A percentile compares a stretch with the other conserved stretches of the same genome.
phyloP scores from a whole-genome alignment of 2,797 vertebrate genomes.

The Poecilia picta region DNA sequence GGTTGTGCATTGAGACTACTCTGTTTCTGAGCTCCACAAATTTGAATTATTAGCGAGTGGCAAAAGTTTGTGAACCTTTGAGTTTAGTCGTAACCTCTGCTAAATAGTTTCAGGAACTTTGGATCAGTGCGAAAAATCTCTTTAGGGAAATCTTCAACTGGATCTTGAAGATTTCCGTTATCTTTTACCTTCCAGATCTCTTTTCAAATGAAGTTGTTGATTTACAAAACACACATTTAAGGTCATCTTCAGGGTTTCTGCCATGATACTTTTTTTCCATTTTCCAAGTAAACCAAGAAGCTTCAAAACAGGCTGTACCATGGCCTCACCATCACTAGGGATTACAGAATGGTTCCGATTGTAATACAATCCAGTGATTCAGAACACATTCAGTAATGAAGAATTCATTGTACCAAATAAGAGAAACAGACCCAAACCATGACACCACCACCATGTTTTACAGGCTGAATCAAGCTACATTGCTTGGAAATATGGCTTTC shows the following conservation, averaged over 20 bases:
- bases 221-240: not conserved
- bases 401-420: not conserved
- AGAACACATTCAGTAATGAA: not conserved
- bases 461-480: not conserved
- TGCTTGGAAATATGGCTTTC: not conserved
- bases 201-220: not conserved
- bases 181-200: not conserved
- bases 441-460: not conserved
- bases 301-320: not conserved
- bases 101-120: not conserved
- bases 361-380: not conserved
- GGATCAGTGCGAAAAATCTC: not conserved
- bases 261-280: not conserved
- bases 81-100: not conserved
- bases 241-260: not conserved
- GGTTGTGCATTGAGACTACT: slow-evolving; percentile 20
- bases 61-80: not conserved
- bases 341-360: not conserved
- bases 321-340: not conserved
- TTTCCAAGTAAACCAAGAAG: not conserved
- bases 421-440: not conserved
- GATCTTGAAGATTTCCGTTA: not conserved
- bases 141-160: not conserved
- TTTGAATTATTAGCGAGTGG: not conserved
- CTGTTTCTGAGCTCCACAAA: not conserved